These are phyloP conservation scores for Pantala flavescens DNA, from an alignment of 1,140 invertebrate species.

Conservation along the genomic window DNA sequence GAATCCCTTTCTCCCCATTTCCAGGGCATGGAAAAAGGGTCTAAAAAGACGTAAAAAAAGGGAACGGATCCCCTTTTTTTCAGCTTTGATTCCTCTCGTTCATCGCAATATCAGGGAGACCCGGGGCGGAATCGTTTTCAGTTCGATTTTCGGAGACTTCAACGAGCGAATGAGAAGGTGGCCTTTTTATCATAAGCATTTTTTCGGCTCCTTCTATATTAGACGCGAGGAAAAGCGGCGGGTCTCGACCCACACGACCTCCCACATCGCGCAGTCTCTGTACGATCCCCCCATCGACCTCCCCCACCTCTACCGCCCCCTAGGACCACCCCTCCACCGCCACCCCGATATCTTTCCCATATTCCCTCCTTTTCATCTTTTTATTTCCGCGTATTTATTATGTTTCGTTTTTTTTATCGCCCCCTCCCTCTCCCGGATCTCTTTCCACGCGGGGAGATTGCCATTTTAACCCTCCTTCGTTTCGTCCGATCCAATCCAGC, in stretches of 20 bases:
- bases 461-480: neutral
- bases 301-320: slow-evolving; percentile 5
- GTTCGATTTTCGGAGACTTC: neutral
- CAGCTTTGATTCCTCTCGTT: neutral
- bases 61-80: neutral
- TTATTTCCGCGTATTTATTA: slow-evolving; percentile 11
- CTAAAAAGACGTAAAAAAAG: neutral
- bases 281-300: neutral
- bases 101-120: neutral
- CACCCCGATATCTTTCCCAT: slow-evolving; percentile 14
- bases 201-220: neutral
- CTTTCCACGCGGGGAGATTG: slow-evolving; percentile 7
- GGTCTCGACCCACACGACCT: too few species aligned
- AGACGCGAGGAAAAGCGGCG: neutral
- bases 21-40: neutral
- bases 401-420: neutral
- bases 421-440: neutral
- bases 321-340: slow-evolving; percentile 15
- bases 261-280: neutral
- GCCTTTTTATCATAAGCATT: neutral
- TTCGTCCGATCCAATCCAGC: neutral
- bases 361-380: slow-evolving; percentile 15
- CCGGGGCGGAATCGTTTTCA: neutral
- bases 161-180: neutral
- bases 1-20: neutral